Evolutionary conservation across 2,888 invertebrate genomes (phyloP).

Genomic region (Caenorhabditis drosophilae): DNA sequence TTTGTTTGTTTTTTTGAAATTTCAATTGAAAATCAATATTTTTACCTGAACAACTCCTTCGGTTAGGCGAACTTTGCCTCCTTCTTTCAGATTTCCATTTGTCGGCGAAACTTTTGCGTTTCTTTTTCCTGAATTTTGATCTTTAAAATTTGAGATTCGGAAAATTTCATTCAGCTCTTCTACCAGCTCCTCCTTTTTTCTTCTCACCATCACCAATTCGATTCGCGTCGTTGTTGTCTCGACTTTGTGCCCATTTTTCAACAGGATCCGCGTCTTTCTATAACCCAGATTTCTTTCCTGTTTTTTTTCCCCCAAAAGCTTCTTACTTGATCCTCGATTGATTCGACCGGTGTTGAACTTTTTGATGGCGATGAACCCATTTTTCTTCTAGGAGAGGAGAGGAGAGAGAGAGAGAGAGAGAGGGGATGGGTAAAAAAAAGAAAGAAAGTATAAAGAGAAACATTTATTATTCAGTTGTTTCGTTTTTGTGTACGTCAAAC

Average conservation of each 20-base stretch:
- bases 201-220: conserved; percentile 3
- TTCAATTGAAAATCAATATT: no score
- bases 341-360: conserved; percentile 11
- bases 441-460: background rate
- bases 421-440: background rate
- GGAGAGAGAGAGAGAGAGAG: background rate
- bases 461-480: conserved; percentile 19
- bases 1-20: no score
- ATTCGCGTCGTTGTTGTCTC: no score
- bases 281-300: background rate
- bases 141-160: background rate
- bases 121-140: conserved; percentile 12
- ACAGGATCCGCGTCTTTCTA: conserved; percentile 2
- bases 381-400: background rate
- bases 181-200: conserved; percentile 12
- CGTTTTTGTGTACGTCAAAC: background rate
- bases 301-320: no score
- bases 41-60: conserved; percentile 63
- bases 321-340: conserved; percentile 15
- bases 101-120: conserved; percentile 35
- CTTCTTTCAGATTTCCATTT: conserved; percentile 5
- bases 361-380: conserved; percentile 36
- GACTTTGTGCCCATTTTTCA: conserved; percentile 33
- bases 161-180: background rate
- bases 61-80: conserved; percentile 59